Evolutionary conservation across 2,888 invertebrate genomes (phyloP).

Genomic region (Ochlodes sylvanus): DNA sequence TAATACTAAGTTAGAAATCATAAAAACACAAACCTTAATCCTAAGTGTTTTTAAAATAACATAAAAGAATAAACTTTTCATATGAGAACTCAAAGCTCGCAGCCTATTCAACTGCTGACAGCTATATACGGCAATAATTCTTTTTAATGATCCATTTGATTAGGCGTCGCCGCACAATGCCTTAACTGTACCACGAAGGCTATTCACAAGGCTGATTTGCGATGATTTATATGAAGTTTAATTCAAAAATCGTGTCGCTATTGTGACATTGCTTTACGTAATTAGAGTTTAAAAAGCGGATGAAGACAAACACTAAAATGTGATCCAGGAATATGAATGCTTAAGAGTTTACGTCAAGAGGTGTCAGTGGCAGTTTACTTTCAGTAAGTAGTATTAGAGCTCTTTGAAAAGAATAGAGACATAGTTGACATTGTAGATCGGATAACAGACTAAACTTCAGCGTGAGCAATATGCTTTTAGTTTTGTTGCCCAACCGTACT

Average conservation of each 20-base stretch:
- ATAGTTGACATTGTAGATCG: no score
- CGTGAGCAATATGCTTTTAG: no score
- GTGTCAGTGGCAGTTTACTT: not conserved
- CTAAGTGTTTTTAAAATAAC: slow-evolving; percentile 10
- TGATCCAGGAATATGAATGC: not conserved
- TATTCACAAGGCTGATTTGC: slow-evolving; percentile 76
- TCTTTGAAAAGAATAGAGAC: not conserved
- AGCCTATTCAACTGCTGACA: slow-evolving; percentile 74
- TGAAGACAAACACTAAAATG: slow-evolving; percentile 10
- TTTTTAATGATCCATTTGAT: slow-evolving; percentile 82
- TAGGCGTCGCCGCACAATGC: slow-evolving; percentile 66
- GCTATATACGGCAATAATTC: slow-evolving; percentile 77
- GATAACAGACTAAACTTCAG: no score
- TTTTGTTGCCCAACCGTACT: no score
- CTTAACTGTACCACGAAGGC: slow-evolving; percentile 68
- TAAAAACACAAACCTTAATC: slow-evolving; percentile 9
- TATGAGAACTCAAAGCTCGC: slow-evolving; percentile 48
- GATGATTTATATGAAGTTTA: slow-evolving; percentile 78
- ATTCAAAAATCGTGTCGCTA: slow-evolving; percentile 72
- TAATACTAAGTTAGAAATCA: not conserved
- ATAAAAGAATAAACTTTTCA: slow-evolving; percentile 26
- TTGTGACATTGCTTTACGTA: slow-evolving; percentile 34
- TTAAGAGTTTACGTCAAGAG: no score
- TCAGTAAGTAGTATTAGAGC: not conserved
- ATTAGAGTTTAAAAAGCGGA: slow-evolving; percentile 26